Evolutionary conservation across 2,888 invertebrate genomes (phyloP), one percentile per base, ranked within the genome.

Genomic region (Lypha dubia): DNA sequence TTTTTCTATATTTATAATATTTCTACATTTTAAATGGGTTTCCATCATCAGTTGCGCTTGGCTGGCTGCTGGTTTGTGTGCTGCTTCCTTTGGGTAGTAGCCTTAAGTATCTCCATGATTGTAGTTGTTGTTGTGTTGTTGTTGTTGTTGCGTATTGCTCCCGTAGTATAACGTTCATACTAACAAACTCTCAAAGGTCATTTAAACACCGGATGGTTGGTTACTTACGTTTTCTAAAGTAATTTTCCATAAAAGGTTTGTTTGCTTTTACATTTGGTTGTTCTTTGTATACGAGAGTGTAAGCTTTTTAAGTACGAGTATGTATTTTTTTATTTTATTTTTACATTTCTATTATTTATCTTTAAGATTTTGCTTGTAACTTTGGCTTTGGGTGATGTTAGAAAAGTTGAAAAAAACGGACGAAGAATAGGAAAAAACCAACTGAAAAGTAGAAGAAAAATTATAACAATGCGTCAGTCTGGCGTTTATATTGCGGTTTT

Each of bases 1-100:
- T 62, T 84, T 79, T 80, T 41, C n/a, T n/a, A n/a, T n/a, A 41
- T 28, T 44, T 24, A 74, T 65, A 73, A 67, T 77, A 60, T 75
- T 75, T 67, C 32, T 56, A 53, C 53, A 81, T 74, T 77, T 77
- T 73, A 79, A 81, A 79, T 89, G 89, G 88, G 87, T 88, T 89
- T 91, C 70, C 81, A 84, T 84, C 91, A 90, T 90, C 90, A 90
- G 90, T 89, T 89, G 90, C 89, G 90, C 91, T 89, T 88, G 89
- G 90, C 83, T 87, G 70, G 73, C 28, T 53, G 35, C 6, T 76
- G 73, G 79, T 74, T 49, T 81, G 68, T 75, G 67, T 71, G 24
- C 53, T 67, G 38, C 38, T 74, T 79, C 73, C 73, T 79, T 68
- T 83, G 68, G 79, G 74, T 70, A 63, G 70, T 68, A 74, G 86